Base-by-base conservation (phyloP, 2,113 vertebrate genomes). In the Chitala chitala region DNA sequence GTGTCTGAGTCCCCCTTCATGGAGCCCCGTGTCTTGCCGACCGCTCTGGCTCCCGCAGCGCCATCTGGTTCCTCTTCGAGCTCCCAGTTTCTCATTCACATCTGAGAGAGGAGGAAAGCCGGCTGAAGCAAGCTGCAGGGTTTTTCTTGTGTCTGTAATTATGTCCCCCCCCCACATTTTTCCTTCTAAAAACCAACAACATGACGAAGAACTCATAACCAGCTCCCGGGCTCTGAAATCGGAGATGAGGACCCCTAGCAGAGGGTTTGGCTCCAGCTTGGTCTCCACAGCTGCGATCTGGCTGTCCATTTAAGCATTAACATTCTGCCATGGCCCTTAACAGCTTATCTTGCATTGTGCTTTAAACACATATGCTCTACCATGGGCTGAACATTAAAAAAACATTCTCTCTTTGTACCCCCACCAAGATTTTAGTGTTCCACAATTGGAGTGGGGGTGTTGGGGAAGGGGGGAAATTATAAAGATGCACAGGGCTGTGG, bases 41-140 rank as follows among this genome's bases (percentile, higher is more conserved):
- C 36, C 13, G 33, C 64, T 68, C 42, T 53, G 17, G 38, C 40
- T 46, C 54, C 54, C 64, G 17, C 54, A 7, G 54, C 64, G 26
- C 74, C 74, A 75, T 75, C 74, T 75, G 74, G 53, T 22, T 48
- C 17, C 74, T 33, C 53, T 68, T 75, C 63, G n/a, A 22, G 48
- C 7, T 42, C 50, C 33, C 31, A 24, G 10, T 29, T 33, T 71
- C 59, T 26, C n/a, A 59, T 61, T 40, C 17, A 13, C 48, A 38
- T 65, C 33, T 65, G 59, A 26, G 29, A n/a, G 15, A 55, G 36
- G n/a, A 71, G 10, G 26, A 50, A 22, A 17, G 33, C 20, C 12
- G 22, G 26, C 42, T 12, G 20, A 54, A 42, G 13, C 38, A 31
- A 17, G 29, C n/a, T 33, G 48, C 36, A 26, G 33, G 29, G 20